Percentiles rank a stretch among this genome's conserved stretches.
Conservation (phyloP, 1,140 invertebrate species). For the Atta colombica region DNA sequence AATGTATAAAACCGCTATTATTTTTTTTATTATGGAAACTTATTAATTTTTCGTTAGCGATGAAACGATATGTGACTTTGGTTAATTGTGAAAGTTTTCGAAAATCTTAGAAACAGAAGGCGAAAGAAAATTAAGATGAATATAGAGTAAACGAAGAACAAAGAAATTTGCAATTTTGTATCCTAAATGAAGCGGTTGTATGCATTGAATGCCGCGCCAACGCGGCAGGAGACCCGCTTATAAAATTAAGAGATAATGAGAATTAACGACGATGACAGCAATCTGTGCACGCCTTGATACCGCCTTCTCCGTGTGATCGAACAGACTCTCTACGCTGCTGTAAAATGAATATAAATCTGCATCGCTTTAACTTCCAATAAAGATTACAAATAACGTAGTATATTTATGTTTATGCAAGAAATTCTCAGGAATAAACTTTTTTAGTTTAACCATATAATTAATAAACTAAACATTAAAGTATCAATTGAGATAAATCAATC, state of each 20-base stretch:
- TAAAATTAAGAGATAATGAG: constrained; percentile 77
- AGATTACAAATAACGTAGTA: constrained; percentile 49
- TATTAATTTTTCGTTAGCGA: neutral
- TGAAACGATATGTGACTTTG: neutral
- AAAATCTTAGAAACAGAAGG: neutral
- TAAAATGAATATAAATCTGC: constrained; percentile 72
- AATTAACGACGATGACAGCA: constrained; percentile 76
- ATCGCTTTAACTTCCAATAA: constrained; percentile 66
- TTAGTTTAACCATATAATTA: neutral
- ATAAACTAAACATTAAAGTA: too few relatives aligned
- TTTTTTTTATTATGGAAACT: neutral
- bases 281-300: constrained; percentile 64
- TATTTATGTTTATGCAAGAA: constrained; percentile 45
- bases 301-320: constrained; percentile 57
- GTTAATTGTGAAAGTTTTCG: neutral
- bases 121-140: neutral
- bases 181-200: constrained; percentile 25
- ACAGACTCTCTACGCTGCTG: constrained; percentile 3
- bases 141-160: neutral
- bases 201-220: constrained; percentile 19
- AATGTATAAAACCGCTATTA: neutral
- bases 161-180: constrained; percentile 48
- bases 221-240: constrained; percentile 51
- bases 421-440: neutral
- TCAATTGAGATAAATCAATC: too few relatives aligned